These are phyloP conservation scores for Synanthedon andrenaeformis DNA, from an alignment of 2,888 invertebrate genomes.

Conservation along the genomic window DNA sequence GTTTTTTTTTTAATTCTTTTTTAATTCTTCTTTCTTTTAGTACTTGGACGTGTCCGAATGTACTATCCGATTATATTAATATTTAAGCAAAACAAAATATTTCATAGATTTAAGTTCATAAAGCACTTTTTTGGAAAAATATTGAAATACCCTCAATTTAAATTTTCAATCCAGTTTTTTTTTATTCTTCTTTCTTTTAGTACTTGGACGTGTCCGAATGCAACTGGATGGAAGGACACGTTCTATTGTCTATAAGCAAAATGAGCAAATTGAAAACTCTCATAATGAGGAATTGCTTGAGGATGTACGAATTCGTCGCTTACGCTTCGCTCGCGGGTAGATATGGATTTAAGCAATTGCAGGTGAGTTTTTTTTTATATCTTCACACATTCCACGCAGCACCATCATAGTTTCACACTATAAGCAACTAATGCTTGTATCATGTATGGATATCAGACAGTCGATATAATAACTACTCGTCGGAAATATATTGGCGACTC, in stretches of 20 bases:
- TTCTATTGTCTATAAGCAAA: conserved; percentile 80
- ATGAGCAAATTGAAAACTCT: conserved; percentile 72
- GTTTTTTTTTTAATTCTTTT: too few relatives aligned
- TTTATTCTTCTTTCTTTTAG: conserved; percentile 37
- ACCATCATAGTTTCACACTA: too few relatives aligned
- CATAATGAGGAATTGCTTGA: conserved; percentile 73
- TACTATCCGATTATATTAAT: too few relatives aligned
- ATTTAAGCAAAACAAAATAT: too few relatives aligned
- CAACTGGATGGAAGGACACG: conserved; percentile 80
- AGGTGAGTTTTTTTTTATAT: conserved; percentile 49
- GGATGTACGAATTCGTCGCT: conserved; percentile 78
- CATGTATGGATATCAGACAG: too few relatives aligned
- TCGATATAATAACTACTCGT: too few relatives aligned
- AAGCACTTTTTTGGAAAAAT: too few relatives aligned
- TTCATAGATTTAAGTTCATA: too few relatives aligned
- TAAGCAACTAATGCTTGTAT: too few relatives aligned
- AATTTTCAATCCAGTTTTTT: background rate
- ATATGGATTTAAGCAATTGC: conserved; percentile 75
- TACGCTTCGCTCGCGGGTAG: conserved; percentile 81
- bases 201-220: conserved; percentile 79
- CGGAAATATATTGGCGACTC: too few relatives aligned
- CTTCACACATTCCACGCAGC: too few relatives aligned
- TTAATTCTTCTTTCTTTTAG: conserved; percentile 40
- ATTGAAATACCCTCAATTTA: background rate
- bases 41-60: conserved; percentile 79